Evolutionary conservation across 2,797 vertebrate species (phyloP).

Genomic region (Ctenopoma kingsleyae): DNA sequence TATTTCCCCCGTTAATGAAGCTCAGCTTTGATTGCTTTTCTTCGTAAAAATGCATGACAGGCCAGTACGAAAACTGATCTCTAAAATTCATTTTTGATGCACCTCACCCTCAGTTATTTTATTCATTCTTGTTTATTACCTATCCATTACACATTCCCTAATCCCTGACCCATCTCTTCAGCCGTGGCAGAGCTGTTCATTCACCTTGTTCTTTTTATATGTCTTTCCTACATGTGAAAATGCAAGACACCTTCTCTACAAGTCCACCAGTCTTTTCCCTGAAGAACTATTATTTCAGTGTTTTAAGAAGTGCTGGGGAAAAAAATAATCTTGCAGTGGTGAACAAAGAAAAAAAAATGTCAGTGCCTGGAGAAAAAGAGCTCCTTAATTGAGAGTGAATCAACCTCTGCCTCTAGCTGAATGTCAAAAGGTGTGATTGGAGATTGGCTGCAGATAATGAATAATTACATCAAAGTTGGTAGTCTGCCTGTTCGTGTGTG

Average conservation of each 20-base stretch:
- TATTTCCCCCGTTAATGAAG: not conserved
- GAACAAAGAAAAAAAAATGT: constrained; percentile 61
- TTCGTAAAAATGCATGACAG: not conserved
- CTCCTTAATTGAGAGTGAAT: constrained; percentile 77
- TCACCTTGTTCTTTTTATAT: not conserved
- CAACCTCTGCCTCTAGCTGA: constrained; percentile 69
- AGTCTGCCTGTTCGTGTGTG: constrained; percentile 11
- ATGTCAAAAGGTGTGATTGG: constrained; percentile 80
- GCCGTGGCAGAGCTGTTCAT: not conserved
- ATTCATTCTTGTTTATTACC: constrained; percentile 34
- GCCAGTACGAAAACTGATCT: constrained; percentile 22
- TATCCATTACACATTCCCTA: constrained; percentile 19
- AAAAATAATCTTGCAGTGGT: constrained; percentile 34
- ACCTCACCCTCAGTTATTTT: not conserved
- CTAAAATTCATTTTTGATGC: constrained; percentile 12
- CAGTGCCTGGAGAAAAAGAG: constrained; percentile 66
- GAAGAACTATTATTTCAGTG: constrained; percentile 56
- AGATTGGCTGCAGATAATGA: constrained; percentile 79
- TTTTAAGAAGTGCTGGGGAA: constrained; percentile 49
- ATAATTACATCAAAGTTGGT: constrained; percentile 73
- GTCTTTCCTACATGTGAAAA: constrained; percentile 7
- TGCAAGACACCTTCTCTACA: constrained; percentile 4
- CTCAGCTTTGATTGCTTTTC: constrained; percentile 31
- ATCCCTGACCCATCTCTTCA: constrained; percentile 10
- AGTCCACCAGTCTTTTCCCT: constrained; percentile 45